Base-by-base conservation (phyloP, 2,797 vertebrate species). In the Agapornis canus region DNA sequence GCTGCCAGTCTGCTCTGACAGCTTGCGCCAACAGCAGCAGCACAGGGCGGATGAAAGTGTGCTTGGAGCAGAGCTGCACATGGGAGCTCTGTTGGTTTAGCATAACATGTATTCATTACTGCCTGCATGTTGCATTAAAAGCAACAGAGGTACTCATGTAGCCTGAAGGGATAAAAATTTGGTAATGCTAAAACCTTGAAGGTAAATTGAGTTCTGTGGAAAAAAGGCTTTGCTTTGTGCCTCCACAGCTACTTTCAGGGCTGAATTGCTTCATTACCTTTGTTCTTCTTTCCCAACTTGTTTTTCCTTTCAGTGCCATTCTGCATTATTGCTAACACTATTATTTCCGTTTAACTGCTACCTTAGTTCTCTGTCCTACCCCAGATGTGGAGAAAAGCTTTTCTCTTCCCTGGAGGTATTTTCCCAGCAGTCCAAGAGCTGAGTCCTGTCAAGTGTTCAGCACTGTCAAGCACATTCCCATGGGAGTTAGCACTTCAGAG, bases 401-500 rank as follows among this genome's bases (percentile, higher is more conserved):
- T 93, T 79, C 37, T 93, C 70, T 93, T 25, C 65, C 92, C 83
- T 0, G 0, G 43, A 89, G 81, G 60, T 92, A 48, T 87, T 96
- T 95, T 95, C 94, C 81, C 89, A 94, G 78, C 73, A 82, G 63
- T 42, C 81, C 8, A 3, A 70, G 68, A 79, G 83, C 81, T 32
- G 81, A 79, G 57, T 81, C 79, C 81, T 87, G 78, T 94, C 92
- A 73, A 94, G 39, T 70, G 49, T 82, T 90, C 81, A 57, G 63
- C 35, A 32, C 82, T 95, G 48, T 45, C 1, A 2, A 94, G 78
- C 64, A 61, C 90, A 71, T 94, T 95, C 92, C 94, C 89, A 80
- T 96, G 90, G 69, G 92, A 95, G 90, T 95, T 93, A 92, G 89
- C 75, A 92, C 90, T 95, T 97, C 84, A 94, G 92, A 96, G 81